Conservation (phyloP, 2,113 vertebrate genomes). For the Ardeotis arabs region DNA sequence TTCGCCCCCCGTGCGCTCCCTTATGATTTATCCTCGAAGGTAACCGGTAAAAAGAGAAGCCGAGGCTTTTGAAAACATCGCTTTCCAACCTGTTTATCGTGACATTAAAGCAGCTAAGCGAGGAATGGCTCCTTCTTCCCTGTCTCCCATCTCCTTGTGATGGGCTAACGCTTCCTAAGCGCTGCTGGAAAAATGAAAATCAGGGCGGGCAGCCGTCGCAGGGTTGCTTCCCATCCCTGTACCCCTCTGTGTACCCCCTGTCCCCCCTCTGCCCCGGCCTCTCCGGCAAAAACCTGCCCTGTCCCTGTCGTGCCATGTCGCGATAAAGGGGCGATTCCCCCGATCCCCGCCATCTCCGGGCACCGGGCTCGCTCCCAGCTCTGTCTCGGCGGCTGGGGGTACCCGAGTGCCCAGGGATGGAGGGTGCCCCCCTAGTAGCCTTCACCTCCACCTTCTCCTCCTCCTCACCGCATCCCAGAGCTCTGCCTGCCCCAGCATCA, state of each 20-base stretch:
- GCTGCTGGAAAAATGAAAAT: background rate
- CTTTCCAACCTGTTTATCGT: constrained; percentile 72
- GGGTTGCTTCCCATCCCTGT: background rate
- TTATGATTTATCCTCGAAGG: constrained; percentile 69
- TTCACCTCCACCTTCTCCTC: background rate
- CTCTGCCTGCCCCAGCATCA: background rate
- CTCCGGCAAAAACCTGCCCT: background rate
- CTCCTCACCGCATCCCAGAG: background rate
- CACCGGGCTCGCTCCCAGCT: background rate
- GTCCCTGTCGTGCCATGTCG: background rate
- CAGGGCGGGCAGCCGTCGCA: background rate
- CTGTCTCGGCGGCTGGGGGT: background rate
- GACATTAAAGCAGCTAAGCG: constrained; percentile 65
- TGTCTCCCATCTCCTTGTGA: background rate
- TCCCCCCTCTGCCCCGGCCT: background rate
- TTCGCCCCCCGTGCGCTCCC: constrained; percentile 52
- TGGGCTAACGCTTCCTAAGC: constrained; percentile 22
- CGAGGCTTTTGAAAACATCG: constrained; percentile 60
- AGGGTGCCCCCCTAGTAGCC: background rate
- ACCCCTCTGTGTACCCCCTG: background rate
- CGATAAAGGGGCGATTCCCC: background rate
- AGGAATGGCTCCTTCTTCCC: background rate
- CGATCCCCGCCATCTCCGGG: background rate
- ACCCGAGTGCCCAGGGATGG: background rate
- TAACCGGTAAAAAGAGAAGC: constrained; percentile 37